Conservation (phyloP, 2,113 vertebrate genomes). For the Crotalus tigris region DNA sequence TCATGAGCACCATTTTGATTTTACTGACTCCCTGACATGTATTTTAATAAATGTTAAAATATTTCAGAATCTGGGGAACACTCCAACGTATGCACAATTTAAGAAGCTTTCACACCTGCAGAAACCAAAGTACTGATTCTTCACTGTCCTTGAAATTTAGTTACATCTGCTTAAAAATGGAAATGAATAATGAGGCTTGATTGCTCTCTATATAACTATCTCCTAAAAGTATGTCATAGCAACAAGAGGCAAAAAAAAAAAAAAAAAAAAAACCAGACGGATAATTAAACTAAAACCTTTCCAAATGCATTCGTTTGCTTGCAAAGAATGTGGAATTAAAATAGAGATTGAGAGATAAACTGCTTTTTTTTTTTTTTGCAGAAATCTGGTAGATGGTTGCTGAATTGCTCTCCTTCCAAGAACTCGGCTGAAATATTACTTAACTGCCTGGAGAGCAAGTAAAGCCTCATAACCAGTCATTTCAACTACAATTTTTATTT, state of each 20-base stretch:
- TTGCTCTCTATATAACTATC: background rate
- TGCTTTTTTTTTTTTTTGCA: background rate
- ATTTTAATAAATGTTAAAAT: background rate
- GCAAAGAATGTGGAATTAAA: background rate
- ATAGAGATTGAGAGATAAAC: background rate
- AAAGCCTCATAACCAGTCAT: background rate
- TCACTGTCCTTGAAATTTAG: background rate
- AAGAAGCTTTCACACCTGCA: slow-evolving; percentile 13
- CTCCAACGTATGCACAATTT: background rate
- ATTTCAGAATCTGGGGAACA: background rate
- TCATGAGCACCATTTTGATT: background rate
- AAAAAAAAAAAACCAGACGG: background rate
- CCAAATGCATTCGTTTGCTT: background rate
- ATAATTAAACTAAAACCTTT: background rate
- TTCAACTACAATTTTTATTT: background rate
- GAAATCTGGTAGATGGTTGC: background rate
- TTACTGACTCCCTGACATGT: background rate
- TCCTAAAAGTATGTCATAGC: background rate
- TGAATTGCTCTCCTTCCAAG: background rate
- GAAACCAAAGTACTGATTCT: rapidly evolving
- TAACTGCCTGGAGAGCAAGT: background rate
- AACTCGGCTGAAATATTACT: background rate
- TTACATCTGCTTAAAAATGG: background rate
- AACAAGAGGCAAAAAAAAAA: background rate
- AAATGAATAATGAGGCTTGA: background rate